Base-by-base conservation (phyloP, 2,888 invertebrate species). In the Brachypterus glaber region DNA sequence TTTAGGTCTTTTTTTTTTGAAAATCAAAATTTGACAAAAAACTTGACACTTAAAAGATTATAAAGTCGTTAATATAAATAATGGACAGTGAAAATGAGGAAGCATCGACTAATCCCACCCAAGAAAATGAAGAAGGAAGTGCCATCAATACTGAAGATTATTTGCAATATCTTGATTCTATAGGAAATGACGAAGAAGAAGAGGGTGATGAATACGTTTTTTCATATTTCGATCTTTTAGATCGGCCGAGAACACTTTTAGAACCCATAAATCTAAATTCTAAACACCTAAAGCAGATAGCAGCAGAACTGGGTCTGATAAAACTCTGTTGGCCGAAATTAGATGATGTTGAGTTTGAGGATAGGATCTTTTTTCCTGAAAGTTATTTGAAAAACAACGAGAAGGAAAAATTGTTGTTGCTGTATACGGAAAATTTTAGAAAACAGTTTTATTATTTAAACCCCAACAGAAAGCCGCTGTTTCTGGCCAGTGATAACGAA, bases 351-450 rank as follows among this genome's bases (percentile, higher is more conserved):
- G 65, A 71, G 2, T 76, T 77, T 51, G 73, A 76, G 53, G 69
- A 69, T 17, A 63, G 74, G 16, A 69, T 67, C 4, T 70, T 74
- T 54, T 78, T 78, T 53, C 80, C 85, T 0, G 64, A 65, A 35
- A 73, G 72, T 38, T 86, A 86, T 56, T 74, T 74, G 38, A 74
- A 69, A 2, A 74, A 82, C 48, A 74, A 68, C 11, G 64, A 74
- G 13, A 84, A 86, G 57, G 86, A 88, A 59, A 75, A 79, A 33
- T 58, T 83, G 9, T 56, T 85, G 7, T 60, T 87, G 30, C 70
- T 82, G 35, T 82, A 82, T 52, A 77, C 82, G 0, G 86, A 87
- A 62, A 86, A 84, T 60, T 87, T 87, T 57, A 72, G 86, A 11
- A 70, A 73, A 34, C 86, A 87, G 53, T 83, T 75, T 62, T 64